Base-by-base conservation (phyloP, 2,888 invertebrate genomes). In the Rosalia funebris region DNA sequence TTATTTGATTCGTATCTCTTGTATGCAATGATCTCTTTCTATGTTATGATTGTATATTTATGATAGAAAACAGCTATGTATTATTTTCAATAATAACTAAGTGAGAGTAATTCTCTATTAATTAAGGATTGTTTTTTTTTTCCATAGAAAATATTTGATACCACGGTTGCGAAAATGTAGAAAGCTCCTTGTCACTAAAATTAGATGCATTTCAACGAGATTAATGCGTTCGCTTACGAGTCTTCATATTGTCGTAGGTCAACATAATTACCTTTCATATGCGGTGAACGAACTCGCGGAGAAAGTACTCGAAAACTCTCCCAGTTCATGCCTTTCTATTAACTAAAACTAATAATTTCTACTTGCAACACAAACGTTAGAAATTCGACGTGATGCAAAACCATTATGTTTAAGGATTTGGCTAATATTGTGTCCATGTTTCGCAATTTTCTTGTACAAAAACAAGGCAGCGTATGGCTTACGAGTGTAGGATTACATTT, bases 341-440 rank as follows among this genome's bases (percentile, higher is more conserved):
- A 44, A 5, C 44, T 44, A 44, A 44, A 44, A 44, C 19, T 25
- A 36, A 44, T 25, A 44, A 44, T 44, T 44, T 44, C 44, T 44
- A 44, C 20, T 25, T 44, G 25, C 20, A 44, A 44, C 44, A 44
- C 14, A 44, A 44, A 25, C 41, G 19, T 41, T 41, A 41, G 41
- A 41, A 41, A 41, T 41, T 41, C 16, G 41, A 41, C 11, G 41
- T 41, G 41, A 41, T 19, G 41, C 17, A 41, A 41, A 41, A 41
- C 17, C 17, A 3, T 41, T 41, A 17, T 41, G 41, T 41, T 17
- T 19, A 41, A 41, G 41, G 11, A 15, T 41, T n/a, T 3, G 4
- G 19, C 17, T 41, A 17, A 17, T 37, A 15, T 7, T 36, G 15
- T 15, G 10, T 15, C 9, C 9, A n/a, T 9, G 10, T 41, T 41